Percentiles rank a stretch among this genome's conserved stretches.
Conservation (phyloP, 2,797 vertebrate species). For the Acanthornis magna region DNA sequence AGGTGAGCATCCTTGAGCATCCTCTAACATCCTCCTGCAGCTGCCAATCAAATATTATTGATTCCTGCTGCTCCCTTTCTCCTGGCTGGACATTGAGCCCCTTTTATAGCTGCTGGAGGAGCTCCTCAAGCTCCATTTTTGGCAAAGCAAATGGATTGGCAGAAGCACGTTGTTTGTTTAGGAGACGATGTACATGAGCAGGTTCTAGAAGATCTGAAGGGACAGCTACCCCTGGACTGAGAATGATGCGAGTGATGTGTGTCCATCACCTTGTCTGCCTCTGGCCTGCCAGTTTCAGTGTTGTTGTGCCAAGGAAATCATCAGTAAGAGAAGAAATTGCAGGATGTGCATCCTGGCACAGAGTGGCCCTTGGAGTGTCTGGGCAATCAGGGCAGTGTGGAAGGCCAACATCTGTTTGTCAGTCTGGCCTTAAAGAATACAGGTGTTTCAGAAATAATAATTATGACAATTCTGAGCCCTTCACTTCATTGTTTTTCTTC, state of each 20-base stretch:
- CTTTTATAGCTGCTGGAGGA: not conserved
- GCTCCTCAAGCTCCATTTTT: not conserved
- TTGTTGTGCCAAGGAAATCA: not conserved
- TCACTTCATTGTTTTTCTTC: not conserved
- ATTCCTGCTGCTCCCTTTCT: not conserved
- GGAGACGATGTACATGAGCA: rapidly evolving
- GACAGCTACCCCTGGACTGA: rapidly evolving
- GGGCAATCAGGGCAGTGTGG: not conserved
- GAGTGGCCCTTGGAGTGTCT: not conserved
- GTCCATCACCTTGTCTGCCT: not conserved
- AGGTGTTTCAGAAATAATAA: not conserved
- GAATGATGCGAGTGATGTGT: not conserved
- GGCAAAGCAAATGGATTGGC: not conserved
- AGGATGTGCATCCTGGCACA: not conserved
- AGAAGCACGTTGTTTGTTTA: not conserved
- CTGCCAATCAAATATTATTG: not conserved
- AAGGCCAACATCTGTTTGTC: not conserved
- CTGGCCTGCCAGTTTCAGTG: not conserved
- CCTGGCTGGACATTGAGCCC: not conserved
- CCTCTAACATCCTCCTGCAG: not conserved
- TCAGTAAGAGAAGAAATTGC: not conserved
- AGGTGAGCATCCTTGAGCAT: not conserved
- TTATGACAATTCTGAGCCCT: not conserved
- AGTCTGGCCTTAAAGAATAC: not conserved
- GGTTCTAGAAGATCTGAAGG: not conserved